Evolutionary conservation across 2,888 invertebrate species (phyloP), one percentile per base, ranked within the genome.

Genomic region (Hydropsyche betteni): DNA sequence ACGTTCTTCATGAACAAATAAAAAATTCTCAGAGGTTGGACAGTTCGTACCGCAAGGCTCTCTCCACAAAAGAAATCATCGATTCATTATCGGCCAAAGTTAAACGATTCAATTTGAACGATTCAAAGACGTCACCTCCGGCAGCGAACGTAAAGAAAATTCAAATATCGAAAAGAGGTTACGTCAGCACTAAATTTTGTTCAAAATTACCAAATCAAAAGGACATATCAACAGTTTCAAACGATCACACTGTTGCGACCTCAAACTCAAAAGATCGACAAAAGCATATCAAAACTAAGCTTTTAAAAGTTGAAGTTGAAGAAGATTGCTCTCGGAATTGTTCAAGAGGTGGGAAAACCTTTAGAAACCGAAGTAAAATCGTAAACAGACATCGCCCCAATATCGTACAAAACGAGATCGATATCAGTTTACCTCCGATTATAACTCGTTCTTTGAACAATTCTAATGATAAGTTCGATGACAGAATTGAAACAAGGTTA

Each of bases 81-180:
- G 79, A 79, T 24, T 76, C 77, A 4, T 72, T 79, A 5, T 77
- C 79, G 5, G 74, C 76, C 5, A 78, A 79, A 61, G 75, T 79
- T 24, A 71, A 74, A 44, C 72, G 78, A n/a, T 70, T 75, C 38
- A 78, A 76, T 34, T 14, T 79, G 8, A 8, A 69, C 33, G 77
- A 24, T 24, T 33, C 69, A 10, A 44, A 7, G 24, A 58, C 58
- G 8, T 24, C 16, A 58, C 16, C 2, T 16, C 44, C 36, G 68
- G 7, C 12, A 6, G 36, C 34, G 5, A n/a, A 12, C 34, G 12
- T 24, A 6, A n/a, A 58, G 8, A 58, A 58, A 16, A 58, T 58
- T 24, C 16, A 14, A 58, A 58, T 24, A 5, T 24, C 14, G 5
- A 58, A 58, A 58, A 58, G 16, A 16, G 24, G 8, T 24, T 24